These are phyloP conservation scores for Rhaphigaster nebulosa DNA, from an alignment of 2,888 invertebrate species.

Conservation along the genomic window DNA sequence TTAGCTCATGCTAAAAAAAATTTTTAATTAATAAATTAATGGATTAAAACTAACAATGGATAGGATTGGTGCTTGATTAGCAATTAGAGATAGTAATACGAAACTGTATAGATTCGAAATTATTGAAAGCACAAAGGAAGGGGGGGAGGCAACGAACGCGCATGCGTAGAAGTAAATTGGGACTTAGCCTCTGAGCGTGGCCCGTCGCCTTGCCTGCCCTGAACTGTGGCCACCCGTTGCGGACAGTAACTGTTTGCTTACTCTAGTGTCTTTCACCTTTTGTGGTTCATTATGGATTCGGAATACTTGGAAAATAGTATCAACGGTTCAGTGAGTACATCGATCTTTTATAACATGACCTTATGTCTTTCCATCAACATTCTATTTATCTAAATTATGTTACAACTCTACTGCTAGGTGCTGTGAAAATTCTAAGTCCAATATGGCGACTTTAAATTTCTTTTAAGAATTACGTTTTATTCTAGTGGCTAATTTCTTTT, in stretches of 20 bases:
- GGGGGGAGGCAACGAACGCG: constrained; percentile 68
- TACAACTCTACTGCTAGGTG: constrained; percentile 40
- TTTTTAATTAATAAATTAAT: background rate
- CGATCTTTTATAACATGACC: background rate
- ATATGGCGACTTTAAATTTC: constrained; percentile 80
- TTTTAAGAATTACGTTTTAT: constrained; percentile 9
- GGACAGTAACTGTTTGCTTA: constrained; percentile 21
- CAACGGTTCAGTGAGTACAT: constrained; percentile 61
- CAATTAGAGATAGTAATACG: background rate
- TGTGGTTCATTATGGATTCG: constrained; percentile 25
- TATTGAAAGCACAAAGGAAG: background rate
- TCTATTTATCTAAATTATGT: constrained; percentile 18
- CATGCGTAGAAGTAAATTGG: constrained; percentile 75
- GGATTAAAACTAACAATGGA: background rate
- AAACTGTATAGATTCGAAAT: too few relatives aligned
- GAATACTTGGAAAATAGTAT: constrained; percentile 58
- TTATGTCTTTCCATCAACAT: background rate
- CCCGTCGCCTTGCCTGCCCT: constrained; percentile 38
- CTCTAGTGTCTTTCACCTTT: background rate
- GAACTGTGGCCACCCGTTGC: background rate
- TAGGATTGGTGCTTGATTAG: background rate
- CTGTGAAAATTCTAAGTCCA: constrained; percentile 81
- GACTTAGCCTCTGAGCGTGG: constrained; percentile 64
- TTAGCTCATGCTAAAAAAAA: background rate
- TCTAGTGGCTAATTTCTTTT: background rate